Evolutionary conservation across 1,140 invertebrate species (phyloP), one percentile per base, ranked within the genome.

Genomic region (Camponotus vicinus): DNA sequence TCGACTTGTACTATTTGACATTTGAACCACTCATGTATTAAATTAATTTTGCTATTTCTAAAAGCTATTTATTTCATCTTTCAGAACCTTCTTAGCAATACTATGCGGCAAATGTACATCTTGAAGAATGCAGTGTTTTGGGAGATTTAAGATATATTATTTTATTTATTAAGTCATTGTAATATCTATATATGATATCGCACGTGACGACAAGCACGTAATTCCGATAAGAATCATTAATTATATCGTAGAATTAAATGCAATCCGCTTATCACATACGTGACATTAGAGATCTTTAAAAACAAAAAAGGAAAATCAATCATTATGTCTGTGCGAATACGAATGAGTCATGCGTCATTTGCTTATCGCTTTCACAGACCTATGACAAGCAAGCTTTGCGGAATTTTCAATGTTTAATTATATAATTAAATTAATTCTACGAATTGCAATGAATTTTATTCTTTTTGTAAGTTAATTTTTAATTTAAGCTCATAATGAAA

Each of bases 91-190:
- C 7, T 32, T 89, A 21, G 27, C n/a, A 11, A 8, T 49, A 15
- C 15, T 89, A 9, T 89, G 88, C 32, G 78, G 71, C 40, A 89
- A 71, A 7, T 89, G 88, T 37, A 15, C 18, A 49, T 21, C 37
- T 4, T 89, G 70, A 89, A 64, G 9, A 21, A 49, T 0, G 1
- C 8, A 11, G n/a, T 7, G 0, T 5, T 13, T 52, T 18, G 49
- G 15, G 49, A 52, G 4, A 52, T 52, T 52, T 49, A 49, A 52
- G 3, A 18, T 18, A 52, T 18, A 52, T 18, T 52, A 55, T 82
- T 82, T 75, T 70, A 75, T 69, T 89, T 86, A 83, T 83, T 49
- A 57, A 49, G 40, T 49, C 55, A 63, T 4, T 49, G 1, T 71
- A 2, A 34, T 9, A n/a, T 61, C 21, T 73, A 73, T 49, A 49